These are phyloP conservation scores for Palaemon carinicauda DNA, from an alignment of 1,140 invertebrate genomes.

Conservation along the genomic window DNA sequence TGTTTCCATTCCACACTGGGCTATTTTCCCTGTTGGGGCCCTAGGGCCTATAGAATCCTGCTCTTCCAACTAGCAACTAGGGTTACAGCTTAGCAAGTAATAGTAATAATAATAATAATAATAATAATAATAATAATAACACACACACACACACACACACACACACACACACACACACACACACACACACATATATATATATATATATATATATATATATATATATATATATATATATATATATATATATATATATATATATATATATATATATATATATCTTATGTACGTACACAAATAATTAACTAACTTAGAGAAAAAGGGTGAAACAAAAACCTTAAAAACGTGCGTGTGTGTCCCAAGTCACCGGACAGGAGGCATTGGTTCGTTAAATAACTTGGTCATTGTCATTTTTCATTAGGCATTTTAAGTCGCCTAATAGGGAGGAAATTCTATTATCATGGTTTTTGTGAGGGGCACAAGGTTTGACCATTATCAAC, in stretches of 20 bases:
- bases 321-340: background rate
- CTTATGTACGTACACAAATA: too few relatives aligned
- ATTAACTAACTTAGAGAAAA: background rate
- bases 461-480: background rate
- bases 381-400: background rate
- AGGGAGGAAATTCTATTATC: background rate
- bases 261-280: background rate
- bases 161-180: background rate
- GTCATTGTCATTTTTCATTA: background rate
- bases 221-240: conserved; percentile 1
- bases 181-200: background rate
- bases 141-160: too few relatives aligned
- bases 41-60: too few relatives aligned
- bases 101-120: too few relatives aligned
- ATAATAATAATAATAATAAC: too few relatives aligned
- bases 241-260: background rate
- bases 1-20: too few relatives aligned
- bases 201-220: background rate
- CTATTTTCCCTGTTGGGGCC: too few relatives aligned
- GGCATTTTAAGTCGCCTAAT: background rate
- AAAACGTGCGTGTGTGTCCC: background rate
- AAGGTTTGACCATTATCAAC: too few relatives aligned
- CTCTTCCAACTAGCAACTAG: too few relatives aligned
- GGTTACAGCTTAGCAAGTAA: too few relatives aligned
- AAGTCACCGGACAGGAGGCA: too few relatives aligned